phyloP scores from a whole-genome alignment of 1,140 invertebrate genomes.

The Macrobrachium nipponense region DNA sequence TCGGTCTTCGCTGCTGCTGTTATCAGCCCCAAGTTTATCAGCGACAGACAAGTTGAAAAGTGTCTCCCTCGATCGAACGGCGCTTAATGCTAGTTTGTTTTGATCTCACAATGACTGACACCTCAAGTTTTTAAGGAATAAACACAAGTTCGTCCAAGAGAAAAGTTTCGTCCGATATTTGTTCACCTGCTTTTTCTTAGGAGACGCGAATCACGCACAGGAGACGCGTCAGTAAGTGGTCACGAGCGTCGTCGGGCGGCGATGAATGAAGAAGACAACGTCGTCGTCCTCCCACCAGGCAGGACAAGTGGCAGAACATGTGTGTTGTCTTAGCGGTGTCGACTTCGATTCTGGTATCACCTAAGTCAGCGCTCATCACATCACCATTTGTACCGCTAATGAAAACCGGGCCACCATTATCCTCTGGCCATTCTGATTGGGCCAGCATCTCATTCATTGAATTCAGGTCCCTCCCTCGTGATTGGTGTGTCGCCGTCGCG shows the following conservation, averaged over 20 bases:
- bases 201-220: too few relatives aligned
- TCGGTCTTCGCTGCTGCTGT: not conserved
- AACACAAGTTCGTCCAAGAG: too few relatives aligned
- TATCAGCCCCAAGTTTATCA: too few relatives aligned
- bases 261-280: too few relatives aligned
- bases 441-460: constrained; percentile 21
- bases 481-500: constrained; percentile 30
- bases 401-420: constrained; percentile 64
- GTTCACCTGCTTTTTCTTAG: too few relatives aligned
- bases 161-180: too few relatives aligned
- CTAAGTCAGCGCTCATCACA: constrained; percentile 62
- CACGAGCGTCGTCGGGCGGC: not conserved
- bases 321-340: constrained; percentile 31
- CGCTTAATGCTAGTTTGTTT: too few relatives aligned
- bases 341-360: constrained; percentile 47
- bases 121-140: too few relatives aligned
- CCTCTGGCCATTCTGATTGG: constrained; percentile 43
- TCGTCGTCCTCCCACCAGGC: not conserved
- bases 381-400: constrained; percentile 65
- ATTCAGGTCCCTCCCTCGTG: constrained; percentile 1
- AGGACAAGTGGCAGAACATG: not conserved
- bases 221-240: too few relatives aligned
- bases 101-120: too few relatives aligned
- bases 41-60: too few relatives aligned
- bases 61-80: too few relatives aligned